Percentiles rank a stretch among this genome's conserved stretches.
Evolutionary conservation across 2,888 invertebrate genomes (phyloP).

Genomic region (Apocheima hispidaria): DNA sequence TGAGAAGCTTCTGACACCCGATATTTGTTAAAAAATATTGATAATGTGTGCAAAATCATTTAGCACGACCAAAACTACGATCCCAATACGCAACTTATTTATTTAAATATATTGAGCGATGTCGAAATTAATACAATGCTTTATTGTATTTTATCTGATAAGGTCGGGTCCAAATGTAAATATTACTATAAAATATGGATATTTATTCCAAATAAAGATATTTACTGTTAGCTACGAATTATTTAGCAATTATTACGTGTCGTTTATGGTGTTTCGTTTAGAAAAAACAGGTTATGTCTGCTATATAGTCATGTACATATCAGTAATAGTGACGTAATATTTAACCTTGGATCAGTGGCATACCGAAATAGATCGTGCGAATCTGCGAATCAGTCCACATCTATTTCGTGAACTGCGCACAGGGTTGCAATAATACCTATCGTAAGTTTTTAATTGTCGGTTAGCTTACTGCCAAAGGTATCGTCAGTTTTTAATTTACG

Average conservation of each 20-base stretch:
- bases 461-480: constrained; percentile 21
- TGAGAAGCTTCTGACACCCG: not conserved
- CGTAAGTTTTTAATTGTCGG: constrained; percentile 8
- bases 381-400: constrained; percentile 35
- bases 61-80: constrained; percentile 8
- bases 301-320: constrained; percentile 13
- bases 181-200: constrained; percentile 35
- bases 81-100: not conserved
- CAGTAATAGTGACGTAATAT: constrained; percentile 30
- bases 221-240: constrained; percentile 20
- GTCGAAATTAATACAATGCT: constrained; percentile 14
- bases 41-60: constrained; percentile 9
- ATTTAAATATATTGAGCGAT: not conserved
- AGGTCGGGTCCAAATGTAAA: constrained; percentile 8
- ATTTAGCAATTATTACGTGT: constrained; percentile 19
- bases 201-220: constrained; percentile 38
- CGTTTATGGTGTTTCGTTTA: constrained; percentile 23
- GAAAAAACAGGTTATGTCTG: constrained; percentile 18
- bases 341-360: constrained; percentile 48
- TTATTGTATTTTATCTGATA: constrained; percentile 8
- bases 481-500: too few species aligned
- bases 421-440: not conserved
- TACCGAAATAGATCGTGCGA: constrained; percentile 53
- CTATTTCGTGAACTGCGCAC: constrained; percentile 18
- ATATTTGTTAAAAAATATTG: not conserved